Percentiles rank a stretch among this genome's conserved stretches.
Conservation (phyloP, 2,797 vertebrate species). For the Micropoecilia bifurca region DNA sequence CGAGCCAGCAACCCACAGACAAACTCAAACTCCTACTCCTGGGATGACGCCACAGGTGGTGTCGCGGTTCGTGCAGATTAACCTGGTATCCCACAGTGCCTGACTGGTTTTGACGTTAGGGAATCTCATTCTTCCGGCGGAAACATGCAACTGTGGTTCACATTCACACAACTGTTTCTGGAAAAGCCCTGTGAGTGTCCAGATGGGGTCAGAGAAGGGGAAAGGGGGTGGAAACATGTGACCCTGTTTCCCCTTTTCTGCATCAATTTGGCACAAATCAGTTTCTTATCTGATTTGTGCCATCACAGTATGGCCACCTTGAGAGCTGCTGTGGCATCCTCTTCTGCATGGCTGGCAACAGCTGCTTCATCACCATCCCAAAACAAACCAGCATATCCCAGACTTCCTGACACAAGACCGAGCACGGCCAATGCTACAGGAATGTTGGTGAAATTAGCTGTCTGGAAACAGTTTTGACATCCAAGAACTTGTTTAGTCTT, state of each 20-base stretch:
- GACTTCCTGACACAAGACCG: not conserved
- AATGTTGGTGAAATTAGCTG: not conserved
- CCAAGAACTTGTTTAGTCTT: conserved; percentile 5
- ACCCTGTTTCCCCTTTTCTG: too few species aligned
- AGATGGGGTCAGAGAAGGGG: conserved; percentile 18
- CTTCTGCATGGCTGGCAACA: conserved; percentile 31
- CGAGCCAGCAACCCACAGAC: too few species aligned
- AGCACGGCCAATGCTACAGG: not conserved
- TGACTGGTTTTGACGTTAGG: not conserved
- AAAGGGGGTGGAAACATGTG: conserved; percentile 31
- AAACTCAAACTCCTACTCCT: too few species aligned
- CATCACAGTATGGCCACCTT: conserved; percentile 26
- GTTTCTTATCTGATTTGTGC: conserved; percentile 72
- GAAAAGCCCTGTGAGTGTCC: conserved; percentile 1
- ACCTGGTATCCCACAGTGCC: not conserved
- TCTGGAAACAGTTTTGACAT: conserved; percentile 3
- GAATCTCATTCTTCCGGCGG: not conserved
- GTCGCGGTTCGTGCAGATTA: not conserved
- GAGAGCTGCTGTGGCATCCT: conserved; percentile 34
- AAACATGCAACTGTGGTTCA: not conserved
- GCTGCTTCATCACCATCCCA: conserved; percentile 41
- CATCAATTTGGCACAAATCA: too few species aligned
- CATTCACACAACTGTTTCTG: not conserved
- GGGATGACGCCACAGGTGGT: not conserved
- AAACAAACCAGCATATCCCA: conserved; percentile 52